Evolutionary conservation across 2,888 invertebrate genomes (phyloP), one percentile per base, ranked within the genome.

Genomic region (Caenorhabditis macrosperma): DNA sequence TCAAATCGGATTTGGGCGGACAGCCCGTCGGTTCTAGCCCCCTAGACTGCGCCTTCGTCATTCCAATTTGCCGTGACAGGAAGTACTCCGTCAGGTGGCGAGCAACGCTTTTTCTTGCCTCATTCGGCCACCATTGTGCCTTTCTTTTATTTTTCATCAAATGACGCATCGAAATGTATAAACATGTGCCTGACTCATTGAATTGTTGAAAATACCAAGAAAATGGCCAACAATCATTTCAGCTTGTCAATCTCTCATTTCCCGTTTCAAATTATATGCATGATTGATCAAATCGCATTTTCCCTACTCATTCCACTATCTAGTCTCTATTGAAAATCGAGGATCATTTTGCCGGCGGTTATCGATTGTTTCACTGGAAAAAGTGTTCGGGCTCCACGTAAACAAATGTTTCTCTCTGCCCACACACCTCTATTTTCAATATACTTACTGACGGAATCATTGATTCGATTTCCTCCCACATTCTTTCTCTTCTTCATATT

Each of bases 81-180:
- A 57, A 71, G 44, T 38, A 38, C 48, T 54, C 44, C 63, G 63
- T 63, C 72, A 71, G 71, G 54, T 72, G 63, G 55, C 54, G 71
- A 61, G 71, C 71, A 71, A 38, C 50, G 41, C 20, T 28, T 30
- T n/a, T 61, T 60, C 44, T 55, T 35, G 33, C 33, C 44, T 44
- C 33, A 24, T 54, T 61, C 30, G 46, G 35, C 44, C 71, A 46
- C 55, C 20, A 41, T 48, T 61, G 38, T 35, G 15, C n/a, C 15
- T 28, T 15, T 24, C 38, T 61, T 52, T 48, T 12, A 24, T 24
- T 48, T 48, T 24, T 48, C 48, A 24, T 22, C 10, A 24, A 48
- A 4, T 48, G 22, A 24, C 48, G 24, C 9, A 24, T 38, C 33
- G n/a, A n/a, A n/a, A n/a, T n/a, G n/a, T n/a, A n/a, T n/a, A n/a